A percentile compares a stretch with the other conserved stretches of the same genome.
Evolutionary conservation across 2,888 invertebrate species (phyloP).

Genomic region (Orthosia incerta): DNA sequence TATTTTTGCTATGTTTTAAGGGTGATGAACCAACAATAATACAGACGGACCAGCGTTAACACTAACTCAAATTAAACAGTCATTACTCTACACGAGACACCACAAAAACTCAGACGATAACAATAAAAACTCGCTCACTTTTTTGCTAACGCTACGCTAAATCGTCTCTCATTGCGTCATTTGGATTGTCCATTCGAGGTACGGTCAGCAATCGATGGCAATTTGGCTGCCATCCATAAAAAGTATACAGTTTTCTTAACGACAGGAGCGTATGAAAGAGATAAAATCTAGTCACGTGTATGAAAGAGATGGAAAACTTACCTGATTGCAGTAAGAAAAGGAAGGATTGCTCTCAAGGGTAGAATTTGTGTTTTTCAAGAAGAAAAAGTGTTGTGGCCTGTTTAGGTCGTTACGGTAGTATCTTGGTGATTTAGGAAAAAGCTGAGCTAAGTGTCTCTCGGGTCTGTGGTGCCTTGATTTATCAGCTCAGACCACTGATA

Average conservation of each 20-base stretch:
- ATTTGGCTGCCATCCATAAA: conserved; percentile 42
- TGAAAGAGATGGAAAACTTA: conserved; percentile 9
- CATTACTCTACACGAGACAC: neutral
- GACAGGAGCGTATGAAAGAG: conserved; percentile 1
- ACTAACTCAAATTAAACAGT: too few relatives aligned
- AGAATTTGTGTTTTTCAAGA: neutral
- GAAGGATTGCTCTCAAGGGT: neutral
- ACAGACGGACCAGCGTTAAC: too few relatives aligned
- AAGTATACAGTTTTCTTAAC: conserved; percentile 24
- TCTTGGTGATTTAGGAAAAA: neutral
- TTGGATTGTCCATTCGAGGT: conserved; percentile 13
- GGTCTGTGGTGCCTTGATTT: neutral
- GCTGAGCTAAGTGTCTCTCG: neutral
- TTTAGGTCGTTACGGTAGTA: neutral
- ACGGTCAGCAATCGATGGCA: conserved; percentile 26
- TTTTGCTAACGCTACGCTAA: conserved; percentile 25
- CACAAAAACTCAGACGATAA: conserved; percentile 31
- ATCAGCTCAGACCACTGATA: neutral
- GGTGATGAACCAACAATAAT: too few relatives aligned
- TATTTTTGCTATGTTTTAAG: too few relatives aligned
- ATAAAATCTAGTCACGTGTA: neutral
- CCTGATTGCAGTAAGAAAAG: neutral
- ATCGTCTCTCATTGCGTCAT: conserved; percentile 35
- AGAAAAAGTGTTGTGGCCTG: neutral
- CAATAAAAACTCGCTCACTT: neutral